Conservation (phyloP, 2,888 invertebrate species). For the Auanema sp. region DNA sequence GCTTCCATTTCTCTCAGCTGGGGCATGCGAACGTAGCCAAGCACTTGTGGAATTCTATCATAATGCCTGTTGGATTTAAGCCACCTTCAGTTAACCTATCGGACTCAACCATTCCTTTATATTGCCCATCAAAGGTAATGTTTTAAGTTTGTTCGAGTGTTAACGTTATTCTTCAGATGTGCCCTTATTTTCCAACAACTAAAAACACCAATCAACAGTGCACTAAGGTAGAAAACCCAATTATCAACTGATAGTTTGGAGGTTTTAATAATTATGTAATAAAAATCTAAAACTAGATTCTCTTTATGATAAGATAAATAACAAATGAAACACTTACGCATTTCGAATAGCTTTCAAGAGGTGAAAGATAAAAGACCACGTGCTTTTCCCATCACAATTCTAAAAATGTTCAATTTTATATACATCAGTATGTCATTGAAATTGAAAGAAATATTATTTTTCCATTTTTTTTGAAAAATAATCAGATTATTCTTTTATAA, state of each 20-base stretch:
- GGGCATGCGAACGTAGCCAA: slow-evolving; percentile 42
- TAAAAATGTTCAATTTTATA: no score
- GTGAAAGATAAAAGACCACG: no score
- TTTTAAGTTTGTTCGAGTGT: not conserved
- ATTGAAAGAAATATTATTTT: no score
- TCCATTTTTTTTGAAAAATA: no score
- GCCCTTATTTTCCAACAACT: slow-evolving; percentile 39
- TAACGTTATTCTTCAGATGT: slow-evolving; percentile 14
- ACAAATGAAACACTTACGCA: no score
- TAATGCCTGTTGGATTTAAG: slow-evolving; percentile 31
- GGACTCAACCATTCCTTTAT: slow-evolving; percentile 28
- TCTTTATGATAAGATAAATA: no score
- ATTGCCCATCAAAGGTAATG: slow-evolving; percentile 21
- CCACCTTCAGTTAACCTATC: slow-evolving; percentile 22
- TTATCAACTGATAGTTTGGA: not conserved
- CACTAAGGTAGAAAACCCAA: not conserved
- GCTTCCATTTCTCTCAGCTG: slow-evolving; percentile 42
- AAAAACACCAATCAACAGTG: slow-evolving; percentile 24
- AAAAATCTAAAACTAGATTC: not conserved
- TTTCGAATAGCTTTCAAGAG: no score
- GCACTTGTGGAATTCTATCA: slow-evolving; percentile 38
- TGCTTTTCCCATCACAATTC: no score
- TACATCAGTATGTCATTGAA: no score
- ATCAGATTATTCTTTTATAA: no score
- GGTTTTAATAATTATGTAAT: not conserved